Percentiles rank a stretch among this genome's conserved stretches.
Evolutionary conservation across 2,113 vertebrate species (phyloP).

Genomic region (Crotophaga sulcirostris): DNA sequence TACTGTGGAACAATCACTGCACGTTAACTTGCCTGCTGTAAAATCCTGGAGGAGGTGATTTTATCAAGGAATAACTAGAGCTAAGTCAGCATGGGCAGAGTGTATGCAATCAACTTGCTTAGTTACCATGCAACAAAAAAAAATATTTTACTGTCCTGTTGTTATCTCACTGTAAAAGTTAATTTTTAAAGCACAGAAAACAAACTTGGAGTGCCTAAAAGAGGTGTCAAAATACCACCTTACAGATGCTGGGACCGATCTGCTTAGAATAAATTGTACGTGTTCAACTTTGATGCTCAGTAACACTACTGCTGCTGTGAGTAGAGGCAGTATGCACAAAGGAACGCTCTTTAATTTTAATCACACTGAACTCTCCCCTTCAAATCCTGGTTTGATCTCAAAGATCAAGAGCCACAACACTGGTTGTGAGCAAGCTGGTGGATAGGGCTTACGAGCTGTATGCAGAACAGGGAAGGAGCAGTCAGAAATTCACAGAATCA

Average conservation of each 20-base stretch:
- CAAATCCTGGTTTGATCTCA: background rate
- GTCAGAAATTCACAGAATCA: background rate
- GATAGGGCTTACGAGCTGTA: background rate
- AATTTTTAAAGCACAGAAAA: background rate
- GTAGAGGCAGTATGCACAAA: background rate
- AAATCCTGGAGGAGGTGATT: background rate
- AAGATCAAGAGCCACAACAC: background rate
- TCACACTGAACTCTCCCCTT: background rate
- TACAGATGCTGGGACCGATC: accelerated
- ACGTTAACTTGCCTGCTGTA: background rate
- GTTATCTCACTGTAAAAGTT: background rate
- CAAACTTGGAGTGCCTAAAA: background rate
- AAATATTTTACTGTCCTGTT: background rate
- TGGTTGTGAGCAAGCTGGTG: background rate
- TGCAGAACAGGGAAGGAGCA: background rate
- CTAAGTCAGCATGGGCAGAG: background rate
- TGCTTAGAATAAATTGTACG: background rate
- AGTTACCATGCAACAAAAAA: background rate
- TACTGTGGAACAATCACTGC: background rate
- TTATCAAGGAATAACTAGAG: background rate
- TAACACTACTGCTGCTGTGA: background rate
- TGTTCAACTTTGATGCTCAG: background rate
- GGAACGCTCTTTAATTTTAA: background rate
- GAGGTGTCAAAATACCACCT: background rate
- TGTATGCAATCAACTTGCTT: background rate